Percentiles rank a stretch among this genome's conserved stretches.
Evolutionary conservation across 2,113 vertebrate genomes (phyloP).

Genomic region (Vidua macroura): DNA sequence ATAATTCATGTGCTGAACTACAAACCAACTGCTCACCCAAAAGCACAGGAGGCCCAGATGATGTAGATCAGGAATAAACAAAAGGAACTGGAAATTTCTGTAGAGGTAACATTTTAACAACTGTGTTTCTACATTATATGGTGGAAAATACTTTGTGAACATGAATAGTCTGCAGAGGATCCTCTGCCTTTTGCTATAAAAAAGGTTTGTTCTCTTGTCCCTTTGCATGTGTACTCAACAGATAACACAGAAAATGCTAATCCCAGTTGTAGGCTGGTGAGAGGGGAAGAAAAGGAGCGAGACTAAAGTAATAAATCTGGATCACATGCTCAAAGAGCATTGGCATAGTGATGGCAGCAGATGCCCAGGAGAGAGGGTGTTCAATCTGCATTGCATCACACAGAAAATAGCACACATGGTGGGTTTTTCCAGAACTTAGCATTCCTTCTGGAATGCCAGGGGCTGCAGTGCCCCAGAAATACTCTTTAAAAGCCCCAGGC

Average conservation of each 20-base stretch:
- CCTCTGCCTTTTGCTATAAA: not conserved
- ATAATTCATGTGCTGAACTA: conserved; percentile 15
- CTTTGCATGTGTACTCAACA: not conserved
- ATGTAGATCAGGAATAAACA: conserved; percentile 38
- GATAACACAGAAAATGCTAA: not conserved
- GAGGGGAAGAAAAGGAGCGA: not conserved
- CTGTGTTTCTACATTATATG: not conserved
- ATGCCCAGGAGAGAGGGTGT: not conserved
- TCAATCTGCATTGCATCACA: not conserved
- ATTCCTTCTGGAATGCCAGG: not conserved
- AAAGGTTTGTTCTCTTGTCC: not conserved
- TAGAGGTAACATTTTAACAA: conserved; percentile 17
- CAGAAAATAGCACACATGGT: not conserved
- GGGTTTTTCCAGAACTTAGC: not conserved
- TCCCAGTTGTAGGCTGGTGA: not conserved
- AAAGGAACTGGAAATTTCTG: conserved; percentile 33
- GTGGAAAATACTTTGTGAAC: not conserved
- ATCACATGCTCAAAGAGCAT: not conserved
- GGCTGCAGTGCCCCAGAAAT: not conserved
- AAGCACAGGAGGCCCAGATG: not conserved
- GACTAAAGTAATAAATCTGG: not conserved
- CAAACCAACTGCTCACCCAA: conserved; percentile 4
- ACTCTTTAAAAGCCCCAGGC: not conserved
- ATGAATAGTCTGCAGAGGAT: not conserved
- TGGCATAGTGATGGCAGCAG: not conserved